Base-by-base conservation (phyloP, 2,113 vertebrate genomes). In the Rallus limicola region DNA sequence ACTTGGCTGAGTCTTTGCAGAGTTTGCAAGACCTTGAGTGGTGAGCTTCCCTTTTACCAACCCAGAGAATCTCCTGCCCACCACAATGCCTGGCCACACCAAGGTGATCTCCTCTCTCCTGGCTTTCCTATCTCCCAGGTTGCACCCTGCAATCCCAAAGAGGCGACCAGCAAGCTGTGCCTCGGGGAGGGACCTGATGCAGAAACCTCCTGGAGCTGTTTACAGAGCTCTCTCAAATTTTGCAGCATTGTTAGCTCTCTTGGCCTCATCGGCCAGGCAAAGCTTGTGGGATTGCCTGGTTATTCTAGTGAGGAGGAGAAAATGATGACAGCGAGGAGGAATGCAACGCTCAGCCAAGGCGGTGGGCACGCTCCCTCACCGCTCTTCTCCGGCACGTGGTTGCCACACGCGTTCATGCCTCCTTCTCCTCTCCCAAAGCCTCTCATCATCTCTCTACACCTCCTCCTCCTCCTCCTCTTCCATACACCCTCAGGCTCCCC, bases 381-480 rank as follows among this genome's bases (percentile, higher is more conserved):
- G 75, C 88, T 85, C 88, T 8, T n/a, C 74, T 71, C 65, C 3
- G 0, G 77, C 52, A 38, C 10, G 2, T 44, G 52, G 36, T 56
- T 34, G 56, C 24, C 21, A 10, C 44, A 13, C 1, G 0, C 2
- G 0, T 4, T 67, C 67, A 3, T 3, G 0, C 16, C 64, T 5
- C 81, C 69, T 70, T 13, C 77, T 79, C 25, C 64, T n/a, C 29
- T 53, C 89, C 58, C 48, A n/a, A 0, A 14, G 36, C 52, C 33
- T 56, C 42, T 42, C 4, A 0, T 29, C 34, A 1, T 10, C 74
- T 62, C 58, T 10, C 2, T 8, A 8, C 16, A 26, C 53, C 53
- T 28, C 24, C 50, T 52, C 40, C 80, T 89, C 56, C 68, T n/a
- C n/a, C n/a, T 72, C 14, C 9, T 50, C 60, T 16, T 16, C 24